These are phyloP conservation scores for Sciurus vulgaris DNA, from an alignment of 2,797 vertebrate species.

Conservation along the genomic window DNA sequence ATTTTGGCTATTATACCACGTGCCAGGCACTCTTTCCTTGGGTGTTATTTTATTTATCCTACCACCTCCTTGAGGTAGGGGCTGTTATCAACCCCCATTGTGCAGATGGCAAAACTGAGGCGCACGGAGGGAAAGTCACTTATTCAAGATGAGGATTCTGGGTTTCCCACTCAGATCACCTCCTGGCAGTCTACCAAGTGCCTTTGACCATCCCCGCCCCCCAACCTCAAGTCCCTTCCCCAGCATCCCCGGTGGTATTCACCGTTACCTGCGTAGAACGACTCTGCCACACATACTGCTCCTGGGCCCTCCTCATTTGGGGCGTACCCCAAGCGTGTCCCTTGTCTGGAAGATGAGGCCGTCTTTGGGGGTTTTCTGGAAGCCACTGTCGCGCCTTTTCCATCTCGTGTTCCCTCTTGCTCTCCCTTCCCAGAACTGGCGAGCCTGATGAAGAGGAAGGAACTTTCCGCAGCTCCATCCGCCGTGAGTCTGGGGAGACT, in stretches of 20 bases:
- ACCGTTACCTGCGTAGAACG: neutral
- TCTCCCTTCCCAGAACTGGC: constrained; percentile 85
- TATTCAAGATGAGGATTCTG: neutral
- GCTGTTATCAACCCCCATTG: neutral
- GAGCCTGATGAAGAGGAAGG: constrained; percentile 89
- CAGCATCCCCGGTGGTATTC: neutral
- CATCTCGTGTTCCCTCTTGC: neutral
- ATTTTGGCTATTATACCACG: neutral
- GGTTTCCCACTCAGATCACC: neutral
- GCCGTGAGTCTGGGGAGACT: constrained; percentile 85
- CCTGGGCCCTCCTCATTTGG: neutral
- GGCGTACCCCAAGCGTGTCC: neutral
- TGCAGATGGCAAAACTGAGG: constrained; percentile 41
- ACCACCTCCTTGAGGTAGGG: neutral
- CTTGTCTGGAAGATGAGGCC: neutral
- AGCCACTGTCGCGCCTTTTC: neutral
- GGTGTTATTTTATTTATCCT: neutral
- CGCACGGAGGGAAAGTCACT: neutral
- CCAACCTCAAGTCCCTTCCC: neutral
- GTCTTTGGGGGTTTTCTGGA: neutral
- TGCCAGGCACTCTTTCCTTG: neutral
- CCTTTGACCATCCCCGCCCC: neutral
- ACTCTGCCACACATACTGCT: neutral
- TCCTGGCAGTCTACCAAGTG: neutral
- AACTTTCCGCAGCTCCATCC: constrained; percentile 87